Evolutionary conservation across 2,113 vertebrate genomes (phyloP).

Genomic region (Eonycteris spelaea): DNA sequence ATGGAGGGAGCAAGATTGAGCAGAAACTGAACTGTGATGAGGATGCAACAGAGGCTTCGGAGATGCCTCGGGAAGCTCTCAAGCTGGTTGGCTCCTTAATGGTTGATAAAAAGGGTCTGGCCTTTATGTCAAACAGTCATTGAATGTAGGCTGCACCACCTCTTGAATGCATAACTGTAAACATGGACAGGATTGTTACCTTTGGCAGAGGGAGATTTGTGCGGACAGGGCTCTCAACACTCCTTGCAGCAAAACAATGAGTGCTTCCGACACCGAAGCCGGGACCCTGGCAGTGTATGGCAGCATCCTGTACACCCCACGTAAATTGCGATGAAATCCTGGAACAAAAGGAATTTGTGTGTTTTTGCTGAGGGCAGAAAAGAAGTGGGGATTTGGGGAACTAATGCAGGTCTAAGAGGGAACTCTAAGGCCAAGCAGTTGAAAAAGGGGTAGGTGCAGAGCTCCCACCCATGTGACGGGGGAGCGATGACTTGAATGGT

Average conservation of each 20-base stretch:
- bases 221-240: background rate
- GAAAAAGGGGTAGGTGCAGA: background rate
- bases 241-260: background rate
- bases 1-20: background rate
- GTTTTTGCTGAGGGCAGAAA: background rate
- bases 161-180: too few relatives aligned
- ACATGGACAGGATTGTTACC: background rate
- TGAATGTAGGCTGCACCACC: background rate
- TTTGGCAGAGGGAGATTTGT: background rate
- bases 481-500: background rate
- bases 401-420: background rate
- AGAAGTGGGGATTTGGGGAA: background rate
- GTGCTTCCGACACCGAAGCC: background rate
- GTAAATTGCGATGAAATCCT: background rate
- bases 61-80: background rate
- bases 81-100: background rate
- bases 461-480: background rate
- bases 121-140: too few relatives aligned
- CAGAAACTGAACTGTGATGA: background rate
- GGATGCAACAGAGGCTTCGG: too few relatives aligned
- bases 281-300: background rate
- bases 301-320: background rate
- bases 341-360: background rate
- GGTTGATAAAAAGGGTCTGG: background rate
- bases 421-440: background rate